A percentile compares a stretch with the other conserved stretches of the same genome.
phyloP scores from a whole-genome alignment of 2,113 vertebrate genomes.

The Choloepus hoffmanni region DNA sequence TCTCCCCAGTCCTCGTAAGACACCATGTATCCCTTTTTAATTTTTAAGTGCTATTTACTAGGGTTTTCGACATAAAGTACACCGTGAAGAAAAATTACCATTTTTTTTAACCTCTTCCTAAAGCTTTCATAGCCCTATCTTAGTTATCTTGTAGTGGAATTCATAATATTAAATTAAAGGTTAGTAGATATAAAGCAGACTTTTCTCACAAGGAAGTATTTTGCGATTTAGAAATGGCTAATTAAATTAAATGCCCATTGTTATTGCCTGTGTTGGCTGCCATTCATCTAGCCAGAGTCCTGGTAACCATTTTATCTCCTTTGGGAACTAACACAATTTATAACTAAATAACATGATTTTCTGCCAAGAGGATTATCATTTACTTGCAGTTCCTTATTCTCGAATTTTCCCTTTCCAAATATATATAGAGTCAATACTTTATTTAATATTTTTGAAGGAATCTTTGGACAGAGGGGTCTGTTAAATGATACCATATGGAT shows the following conservation, averaged over 20 bases:
- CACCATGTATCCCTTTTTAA: neutral
- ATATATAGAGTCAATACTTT: neutral
- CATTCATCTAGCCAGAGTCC: neutral
- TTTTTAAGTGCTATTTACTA: neutral
- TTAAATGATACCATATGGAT: neutral
- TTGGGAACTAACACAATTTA: neutral
- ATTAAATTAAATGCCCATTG: neutral
- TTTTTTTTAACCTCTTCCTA: neutral
- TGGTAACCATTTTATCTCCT: neutral
- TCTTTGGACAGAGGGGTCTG: neutral
- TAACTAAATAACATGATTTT: neutral
- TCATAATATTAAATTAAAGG: neutral
- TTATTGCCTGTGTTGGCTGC: neutral
- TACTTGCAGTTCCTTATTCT: neutral
- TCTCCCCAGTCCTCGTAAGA: neutral
- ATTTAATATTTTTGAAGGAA: conserved; percentile 28
- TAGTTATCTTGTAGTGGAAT: neutral
- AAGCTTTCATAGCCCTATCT: neutral
- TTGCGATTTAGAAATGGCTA: neutral
- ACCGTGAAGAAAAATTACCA: neutral
- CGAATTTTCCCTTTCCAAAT: neutral
- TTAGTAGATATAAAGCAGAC: neutral
- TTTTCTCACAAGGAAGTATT: neutral
- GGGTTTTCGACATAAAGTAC: neutral
- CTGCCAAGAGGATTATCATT: neutral